phyloP scores from a whole-genome alignment of 2,113 vertebrate genomes.

The Empidonax alnorum region DNA sequence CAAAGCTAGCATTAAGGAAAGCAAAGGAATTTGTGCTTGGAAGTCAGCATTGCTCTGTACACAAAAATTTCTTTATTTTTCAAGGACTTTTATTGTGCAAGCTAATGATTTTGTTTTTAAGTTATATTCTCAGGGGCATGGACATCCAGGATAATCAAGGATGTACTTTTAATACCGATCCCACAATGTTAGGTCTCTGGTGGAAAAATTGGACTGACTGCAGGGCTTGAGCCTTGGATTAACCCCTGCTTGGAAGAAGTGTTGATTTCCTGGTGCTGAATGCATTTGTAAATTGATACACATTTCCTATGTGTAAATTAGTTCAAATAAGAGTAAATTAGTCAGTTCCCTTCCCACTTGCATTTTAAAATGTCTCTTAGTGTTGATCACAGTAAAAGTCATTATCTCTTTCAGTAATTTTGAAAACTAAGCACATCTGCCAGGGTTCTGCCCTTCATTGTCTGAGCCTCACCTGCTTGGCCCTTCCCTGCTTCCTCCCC shows the following conservation, averaged over 20 bases:
- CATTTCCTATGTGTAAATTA: conserved; percentile 11
- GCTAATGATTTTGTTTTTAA: conserved; percentile 55
- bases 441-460: neutral
- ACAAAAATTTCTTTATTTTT: neutral
- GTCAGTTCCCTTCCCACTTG: neutral
- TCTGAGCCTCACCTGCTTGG: neutral
- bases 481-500: neutral
- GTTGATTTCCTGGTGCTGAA: neutral
- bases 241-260: conserved; percentile 3
- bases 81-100: conserved; percentile 16
- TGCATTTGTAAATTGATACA: neutral
- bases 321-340: conserved; percentile 24
- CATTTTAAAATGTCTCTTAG: conserved; percentile 2
- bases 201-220: neutral
- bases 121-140: conserved; percentile 18
- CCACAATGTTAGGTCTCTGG: neutral
- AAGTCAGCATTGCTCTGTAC: conserved; percentile 13
- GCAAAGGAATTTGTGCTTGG: conserved; percentile 55
- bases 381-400: neutral
- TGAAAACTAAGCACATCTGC: neutral
- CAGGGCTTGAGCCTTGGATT: neutral
- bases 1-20: conserved; percentile 38
- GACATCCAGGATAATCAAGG: conserved; percentile 10
- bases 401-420: conserved; percentile 6
- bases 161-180: neutral